Evolutionary conservation across 2,113 vertebrate genomes (phyloP).

Genomic region (Eurypyga helias): DNA sequence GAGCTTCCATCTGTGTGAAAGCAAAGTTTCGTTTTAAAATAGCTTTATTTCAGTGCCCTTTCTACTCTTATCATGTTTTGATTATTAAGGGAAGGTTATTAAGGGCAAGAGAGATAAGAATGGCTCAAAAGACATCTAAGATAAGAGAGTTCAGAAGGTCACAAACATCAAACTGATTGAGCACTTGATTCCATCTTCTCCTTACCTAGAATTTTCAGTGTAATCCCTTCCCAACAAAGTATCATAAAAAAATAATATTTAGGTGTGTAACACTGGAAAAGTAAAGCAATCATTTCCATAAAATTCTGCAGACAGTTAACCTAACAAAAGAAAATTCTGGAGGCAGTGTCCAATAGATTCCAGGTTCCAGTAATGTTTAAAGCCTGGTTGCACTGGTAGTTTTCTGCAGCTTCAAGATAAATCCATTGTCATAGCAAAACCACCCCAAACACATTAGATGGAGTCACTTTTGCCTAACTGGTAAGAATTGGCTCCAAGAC

Average conservation of each 20-base stretch:
- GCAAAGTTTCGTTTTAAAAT: neutral
- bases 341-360: neutral
- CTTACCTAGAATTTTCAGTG: neutral
- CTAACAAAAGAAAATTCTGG: neutral
- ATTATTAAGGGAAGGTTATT: neutral
- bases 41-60: neutral
- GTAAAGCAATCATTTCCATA: neutral
- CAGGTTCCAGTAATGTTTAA: neutral
- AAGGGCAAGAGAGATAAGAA: neutral
- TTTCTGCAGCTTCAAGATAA: neutral
- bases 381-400: neutral
- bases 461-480: neutral
- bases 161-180: neutral
- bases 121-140: neutral
- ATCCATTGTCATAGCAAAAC: neutral
- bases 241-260: conserved; percentile 12
- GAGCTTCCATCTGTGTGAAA: neutral
- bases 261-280: neutral
- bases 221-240: neutral
- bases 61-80: neutral
- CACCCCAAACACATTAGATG: rapidly evolving
- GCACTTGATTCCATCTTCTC: neutral
- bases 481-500: neutral
- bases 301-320: neutral
- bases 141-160: conserved; percentile 4